A percentile compares a stretch with the other conserved stretches of the same genome.
Conservation (phyloP, 1,140 invertebrate genomes). For the Planococcus citri region DNA sequence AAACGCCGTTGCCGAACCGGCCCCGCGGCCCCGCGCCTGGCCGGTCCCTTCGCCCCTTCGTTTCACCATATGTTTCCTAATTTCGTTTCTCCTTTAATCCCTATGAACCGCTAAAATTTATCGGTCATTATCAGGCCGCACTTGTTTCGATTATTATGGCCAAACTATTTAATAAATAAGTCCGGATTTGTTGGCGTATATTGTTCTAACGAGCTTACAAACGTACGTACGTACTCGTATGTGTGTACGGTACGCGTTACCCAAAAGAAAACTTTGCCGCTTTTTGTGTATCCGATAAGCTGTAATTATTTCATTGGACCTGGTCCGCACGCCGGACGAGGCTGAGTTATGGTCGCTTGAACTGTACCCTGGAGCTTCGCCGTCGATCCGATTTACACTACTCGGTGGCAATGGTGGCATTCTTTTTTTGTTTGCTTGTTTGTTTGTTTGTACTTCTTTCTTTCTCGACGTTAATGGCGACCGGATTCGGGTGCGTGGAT, state of each 20-base stretch:
- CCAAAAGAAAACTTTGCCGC: neutral
- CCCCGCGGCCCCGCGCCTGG: too few species aligned
- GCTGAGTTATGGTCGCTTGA: neutral
- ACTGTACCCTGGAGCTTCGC: neutral
- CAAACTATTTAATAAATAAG: conserved; percentile 8
- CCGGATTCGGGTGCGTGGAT: too few species aligned
- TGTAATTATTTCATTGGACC: neutral
- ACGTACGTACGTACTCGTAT: neutral
- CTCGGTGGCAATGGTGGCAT: too few species aligned
- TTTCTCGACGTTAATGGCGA: too few species aligned
- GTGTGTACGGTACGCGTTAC: too few species aligned
- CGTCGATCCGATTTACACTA: too few species aligned
- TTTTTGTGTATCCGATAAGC: neutral
- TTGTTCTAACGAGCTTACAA: neutral
- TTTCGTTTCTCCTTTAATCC: conserved; percentile 6
- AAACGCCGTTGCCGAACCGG: neutral
- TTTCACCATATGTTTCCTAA: neutral
- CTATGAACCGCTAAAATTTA: conserved; percentile 3
- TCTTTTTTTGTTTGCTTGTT: too few species aligned
- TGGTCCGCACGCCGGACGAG: neutral
- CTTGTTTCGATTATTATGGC: conserved; percentile 6
- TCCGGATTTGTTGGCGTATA: neutral
- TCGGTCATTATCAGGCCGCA: conserved; percentile 5
- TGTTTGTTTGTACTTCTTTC: too few species aligned
- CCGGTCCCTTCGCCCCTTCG: too few species aligned